A percentile compares a stretch with the other conserved stretches of the same genome.
Evolutionary conservation across 92 coral and sea anemone genomes (phyloP).

Genomic region (Phenganax marumi): DNA sequence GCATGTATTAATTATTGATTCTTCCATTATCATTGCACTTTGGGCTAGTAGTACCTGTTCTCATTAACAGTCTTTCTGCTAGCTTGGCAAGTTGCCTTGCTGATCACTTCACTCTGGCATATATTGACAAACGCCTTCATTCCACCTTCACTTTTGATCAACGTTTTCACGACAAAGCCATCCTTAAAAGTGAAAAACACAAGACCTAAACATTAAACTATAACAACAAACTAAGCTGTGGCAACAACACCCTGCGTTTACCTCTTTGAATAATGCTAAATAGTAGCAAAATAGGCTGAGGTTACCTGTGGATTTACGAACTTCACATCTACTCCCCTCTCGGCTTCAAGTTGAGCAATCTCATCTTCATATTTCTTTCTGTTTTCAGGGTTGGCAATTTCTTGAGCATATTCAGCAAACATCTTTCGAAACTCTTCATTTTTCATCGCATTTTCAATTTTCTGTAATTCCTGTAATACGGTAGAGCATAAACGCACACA

Average conservation of each 20-base stretch:
- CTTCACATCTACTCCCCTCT: constrained; percentile 84
- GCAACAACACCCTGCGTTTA: too few species aligned
- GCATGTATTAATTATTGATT: background rate
- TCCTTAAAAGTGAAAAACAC: constrained; percentile 48
- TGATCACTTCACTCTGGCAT: constrained; percentile 76
- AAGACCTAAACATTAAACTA: too few species aligned
- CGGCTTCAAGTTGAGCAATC: constrained; percentile 87
- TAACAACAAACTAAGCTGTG: too few species aligned
- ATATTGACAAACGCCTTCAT: constrained; percentile 82
- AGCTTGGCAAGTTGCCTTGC: constrained; percentile 58
- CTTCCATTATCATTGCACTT: background rate
- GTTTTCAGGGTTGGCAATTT: constrained; percentile 93
- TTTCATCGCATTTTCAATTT: constrained; percentile 83
- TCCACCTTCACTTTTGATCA: constrained; percentile 60
- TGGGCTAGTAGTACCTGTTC: constrained; percentile 50
- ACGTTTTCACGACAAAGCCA: constrained; percentile 95
- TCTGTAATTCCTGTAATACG: constrained; percentile 67
- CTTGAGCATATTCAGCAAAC: constrained; percentile 88
- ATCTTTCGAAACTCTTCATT: constrained; percentile 86
- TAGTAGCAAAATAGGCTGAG: background rate
- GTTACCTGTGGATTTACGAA: constrained; percentile 94
- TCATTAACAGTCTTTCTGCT: constrained; percentile 68
- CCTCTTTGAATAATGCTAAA: background rate
- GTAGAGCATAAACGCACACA: background rate
- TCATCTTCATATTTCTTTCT: constrained; percentile 97